Evolutionary conservation across 2,113 vertebrate genomes (phyloP).

Genomic region (Percina caprodes): DNA sequence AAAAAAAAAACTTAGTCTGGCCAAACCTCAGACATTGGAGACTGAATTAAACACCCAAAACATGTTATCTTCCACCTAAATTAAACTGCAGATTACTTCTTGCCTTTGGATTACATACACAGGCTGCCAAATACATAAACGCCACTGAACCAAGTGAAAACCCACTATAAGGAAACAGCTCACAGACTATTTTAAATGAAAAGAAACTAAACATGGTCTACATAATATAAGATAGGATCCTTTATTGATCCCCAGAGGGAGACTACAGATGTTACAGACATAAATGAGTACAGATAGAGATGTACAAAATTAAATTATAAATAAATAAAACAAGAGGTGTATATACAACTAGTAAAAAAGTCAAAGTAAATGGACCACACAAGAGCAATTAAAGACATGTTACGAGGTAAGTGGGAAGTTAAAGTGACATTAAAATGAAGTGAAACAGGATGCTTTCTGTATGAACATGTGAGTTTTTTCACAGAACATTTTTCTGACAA

Average conservation of each 20-base stretch:
- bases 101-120: conserved; percentile 15
- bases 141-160: neutral
- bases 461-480: neutral
- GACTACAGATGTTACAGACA: too few relatives aligned
- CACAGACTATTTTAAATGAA: neutral
- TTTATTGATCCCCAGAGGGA: too few relatives aligned
- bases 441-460: neutral
- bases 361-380: too few relatives aligned
- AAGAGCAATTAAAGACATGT: too few relatives aligned
- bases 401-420: too few relatives aligned
- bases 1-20: conserved; percentile 41
- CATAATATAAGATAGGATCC: neutral
- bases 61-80: conserved; percentile 66
- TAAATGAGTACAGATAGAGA: too few relatives aligned
- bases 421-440: too few relatives aligned
- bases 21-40: conserved; percentile 67
- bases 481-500: neutral
- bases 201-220: neutral
- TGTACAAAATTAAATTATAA: too few relatives aligned
- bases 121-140: conserved; percentile 21
- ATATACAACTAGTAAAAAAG: too few relatives aligned
- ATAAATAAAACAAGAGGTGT: too few relatives aligned
- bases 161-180: neutral
- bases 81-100: conserved; percentile 28
- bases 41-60: conserved; percentile 65